A percentile compares a stretch with the other conserved stretches of the same genome.
These are phyloP conservation scores for Ryuthela nishihirai DNA, from an alignment of 2,888 invertebrate genomes.

Conservation along the genomic window DNA sequence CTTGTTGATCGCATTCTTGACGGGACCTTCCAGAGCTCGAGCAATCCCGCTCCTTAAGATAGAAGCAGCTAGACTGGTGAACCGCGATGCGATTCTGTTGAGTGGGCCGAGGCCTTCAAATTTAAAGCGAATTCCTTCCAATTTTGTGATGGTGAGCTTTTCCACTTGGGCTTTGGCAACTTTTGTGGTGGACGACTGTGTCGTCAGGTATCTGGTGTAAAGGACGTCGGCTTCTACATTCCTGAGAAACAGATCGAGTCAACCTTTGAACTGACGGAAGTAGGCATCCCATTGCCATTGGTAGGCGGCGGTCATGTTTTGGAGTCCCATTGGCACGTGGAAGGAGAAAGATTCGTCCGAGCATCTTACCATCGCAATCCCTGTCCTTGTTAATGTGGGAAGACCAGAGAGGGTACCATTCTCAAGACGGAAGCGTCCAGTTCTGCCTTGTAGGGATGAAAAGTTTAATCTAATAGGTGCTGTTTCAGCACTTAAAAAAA, in stretches of 20 bases:
- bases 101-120: constrained; percentile 22
- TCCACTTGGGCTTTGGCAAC: constrained; percentile 16
- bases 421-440: constrained; percentile 18
- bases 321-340: constrained; percentile 13
- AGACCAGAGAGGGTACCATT: constrained; percentile 23
- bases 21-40: constrained; percentile 15
- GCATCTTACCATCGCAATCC: constrained; percentile 18
- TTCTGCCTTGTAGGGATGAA: too few relatives aligned
- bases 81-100: constrained; percentile 13
- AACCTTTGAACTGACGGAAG: constrained; percentile 18
- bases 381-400: constrained; percentile 1
- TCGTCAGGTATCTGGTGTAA: too few relatives aligned
- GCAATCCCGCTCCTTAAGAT: constrained; percentile 19
- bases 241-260: constrained; percentile 9
- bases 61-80: constrained; percentile 9
- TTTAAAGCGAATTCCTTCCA: constrained; percentile 16
- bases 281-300: constrained; percentile 19
- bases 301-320: constrained; percentile 20
- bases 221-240: constrained; percentile 13
- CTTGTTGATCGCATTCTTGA: constrained; percentile 20
- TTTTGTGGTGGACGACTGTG: too few relatives aligned
- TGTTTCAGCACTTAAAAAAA: too few relatives aligned
- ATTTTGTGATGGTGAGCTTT: constrained; percentile 12
- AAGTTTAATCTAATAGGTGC: too few relatives aligned
- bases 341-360: constrained; percentile 15